Evolutionary conservation across 2,797 vertebrate species (phyloP).

Genomic region (Etheostoma nigrum): DNA sequence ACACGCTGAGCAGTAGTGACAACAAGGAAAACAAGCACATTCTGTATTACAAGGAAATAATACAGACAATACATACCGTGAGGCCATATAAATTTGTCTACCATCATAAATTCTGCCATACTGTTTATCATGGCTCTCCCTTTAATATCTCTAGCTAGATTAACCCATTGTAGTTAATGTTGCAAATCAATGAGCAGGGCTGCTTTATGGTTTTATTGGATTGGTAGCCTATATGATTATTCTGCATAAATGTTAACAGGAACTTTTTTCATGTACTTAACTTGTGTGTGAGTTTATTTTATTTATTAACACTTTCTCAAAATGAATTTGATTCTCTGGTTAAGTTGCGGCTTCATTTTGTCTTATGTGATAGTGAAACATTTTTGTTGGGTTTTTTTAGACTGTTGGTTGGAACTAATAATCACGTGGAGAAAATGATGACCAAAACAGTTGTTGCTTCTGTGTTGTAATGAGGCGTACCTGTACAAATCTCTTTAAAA

Average conservation of each 20-base stretch:
- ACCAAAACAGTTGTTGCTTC: neutral
- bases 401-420: too few species aligned
- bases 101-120: neutral
- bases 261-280: neutral
- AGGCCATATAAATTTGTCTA: neutral
- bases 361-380: too few species aligned
- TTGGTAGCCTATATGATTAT: neutral
- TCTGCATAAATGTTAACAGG: neutral
- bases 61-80: neutral
- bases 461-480: neutral
- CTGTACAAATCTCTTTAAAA: constrained; percentile 13
- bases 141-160: neutral
- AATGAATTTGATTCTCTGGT: too few species aligned
- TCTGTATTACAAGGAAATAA: neutral
- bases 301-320: neutral
- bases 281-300: neutral
- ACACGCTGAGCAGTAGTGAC: neutral
- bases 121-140: neutral
- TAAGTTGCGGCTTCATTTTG: too few species aligned
- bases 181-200: neutral
- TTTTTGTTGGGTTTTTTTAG: too few species aligned
- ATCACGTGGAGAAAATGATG: too few species aligned
- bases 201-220: neutral
- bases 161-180: neutral
- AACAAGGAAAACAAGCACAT: neutral